Evolutionary conservation across 2,888 invertebrate species (phyloP).

Genomic region (Copidosoma aretas): DNA sequence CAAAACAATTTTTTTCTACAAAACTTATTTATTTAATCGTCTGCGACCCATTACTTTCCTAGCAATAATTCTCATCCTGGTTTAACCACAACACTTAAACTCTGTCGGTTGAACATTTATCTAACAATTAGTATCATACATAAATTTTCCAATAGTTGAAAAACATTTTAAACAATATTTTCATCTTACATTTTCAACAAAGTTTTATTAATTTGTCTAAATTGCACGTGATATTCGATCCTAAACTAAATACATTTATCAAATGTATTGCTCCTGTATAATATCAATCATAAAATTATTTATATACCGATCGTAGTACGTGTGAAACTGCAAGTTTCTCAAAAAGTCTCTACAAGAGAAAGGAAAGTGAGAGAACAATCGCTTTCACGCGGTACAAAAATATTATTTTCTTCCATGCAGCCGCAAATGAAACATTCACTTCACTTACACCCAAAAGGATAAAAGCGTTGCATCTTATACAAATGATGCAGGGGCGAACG

Average conservation of each 20-base stretch:
- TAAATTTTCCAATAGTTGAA: conserved; percentile 35
- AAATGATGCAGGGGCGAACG: conserved; percentile 30
- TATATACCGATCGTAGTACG: conserved; percentile 11
- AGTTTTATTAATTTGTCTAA: conserved; percentile 33
- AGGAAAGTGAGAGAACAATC: conserved; percentile 25
- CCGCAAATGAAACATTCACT: conserved; percentile 36
- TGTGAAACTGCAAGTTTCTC: conserved; percentile 17
- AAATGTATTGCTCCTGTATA: conserved; percentile 34
- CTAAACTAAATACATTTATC: conserved; percentile 36
- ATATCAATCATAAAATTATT: conserved; percentile 28
- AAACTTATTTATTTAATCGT: conserved; percentile 34
- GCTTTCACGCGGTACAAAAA: conserved; percentile 45
- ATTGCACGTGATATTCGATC: conserved; percentile 35
- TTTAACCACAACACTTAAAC: conserved; percentile 31
- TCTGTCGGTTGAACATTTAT: conserved; percentile 38
- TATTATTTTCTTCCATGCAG: conserved; percentile 43
- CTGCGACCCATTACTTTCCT: not conserved
- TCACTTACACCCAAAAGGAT: conserved; percentile 32
- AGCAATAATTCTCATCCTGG: conserved; percentile 10
- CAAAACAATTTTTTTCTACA: conserved; percentile 33
- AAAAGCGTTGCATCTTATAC: conserved; percentile 31
- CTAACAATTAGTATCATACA: conserved; percentile 40
- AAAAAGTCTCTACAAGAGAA: conserved; percentile 15
- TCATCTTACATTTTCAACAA: conserved; percentile 29
- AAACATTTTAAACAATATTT: conserved; percentile 37